Conservation (phyloP, 2,888 invertebrate species). For the Ophioninae sp. region DNA sequence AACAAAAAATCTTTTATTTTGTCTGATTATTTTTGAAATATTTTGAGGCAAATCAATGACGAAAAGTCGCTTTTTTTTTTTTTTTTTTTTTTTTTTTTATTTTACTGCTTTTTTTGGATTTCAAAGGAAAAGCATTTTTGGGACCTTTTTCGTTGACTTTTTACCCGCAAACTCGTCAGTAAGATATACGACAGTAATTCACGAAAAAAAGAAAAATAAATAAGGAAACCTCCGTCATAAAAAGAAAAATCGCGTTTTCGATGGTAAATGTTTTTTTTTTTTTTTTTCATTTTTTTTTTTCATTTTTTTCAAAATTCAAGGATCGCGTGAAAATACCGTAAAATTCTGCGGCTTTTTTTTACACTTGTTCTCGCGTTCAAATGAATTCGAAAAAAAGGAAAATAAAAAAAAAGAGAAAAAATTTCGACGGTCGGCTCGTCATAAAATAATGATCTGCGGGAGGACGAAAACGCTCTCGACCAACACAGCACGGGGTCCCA, state of each 20-base stretch:
- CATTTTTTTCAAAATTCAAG: conserved; percentile 4
- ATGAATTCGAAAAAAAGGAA: conserved; percentile 18
- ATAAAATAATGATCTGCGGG: conserved; percentile 55
- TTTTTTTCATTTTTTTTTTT: conserved; percentile 7
- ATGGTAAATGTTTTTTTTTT: neutral
- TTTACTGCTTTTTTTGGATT: neutral
- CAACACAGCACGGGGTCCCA: neutral
- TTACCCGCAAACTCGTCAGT: conserved; percentile 50
- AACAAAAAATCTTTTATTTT: too few relatives aligned
- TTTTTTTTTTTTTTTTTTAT: neutral
- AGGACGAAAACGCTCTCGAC: conserved; percentile 21
- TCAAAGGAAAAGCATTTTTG: conserved; percentile 7
- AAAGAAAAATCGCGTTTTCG: conserved; percentile 30
- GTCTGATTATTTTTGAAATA: too few relatives aligned
- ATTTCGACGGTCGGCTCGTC: conserved; percentile 29
- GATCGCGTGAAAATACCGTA: conserved; percentile 56
- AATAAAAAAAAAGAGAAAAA: conserved; percentile 29
- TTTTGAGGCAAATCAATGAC: neutral
- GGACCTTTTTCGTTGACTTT: conserved; percentile 29
- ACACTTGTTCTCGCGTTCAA: conserved; percentile 48
- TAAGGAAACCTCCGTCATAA: conserved; percentile 48
- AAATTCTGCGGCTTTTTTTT: conserved; percentile 52
- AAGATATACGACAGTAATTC: conserved; percentile 54
- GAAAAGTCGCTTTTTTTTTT: neutral
- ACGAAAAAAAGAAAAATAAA: conserved; percentile 46